A percentile compares a stretch with the other conserved stretches of the same genome.
Evolutionary conservation across 2,888 invertebrate genomes (phyloP).

Genomic region (Heteromyza rotundicornis): DNA sequence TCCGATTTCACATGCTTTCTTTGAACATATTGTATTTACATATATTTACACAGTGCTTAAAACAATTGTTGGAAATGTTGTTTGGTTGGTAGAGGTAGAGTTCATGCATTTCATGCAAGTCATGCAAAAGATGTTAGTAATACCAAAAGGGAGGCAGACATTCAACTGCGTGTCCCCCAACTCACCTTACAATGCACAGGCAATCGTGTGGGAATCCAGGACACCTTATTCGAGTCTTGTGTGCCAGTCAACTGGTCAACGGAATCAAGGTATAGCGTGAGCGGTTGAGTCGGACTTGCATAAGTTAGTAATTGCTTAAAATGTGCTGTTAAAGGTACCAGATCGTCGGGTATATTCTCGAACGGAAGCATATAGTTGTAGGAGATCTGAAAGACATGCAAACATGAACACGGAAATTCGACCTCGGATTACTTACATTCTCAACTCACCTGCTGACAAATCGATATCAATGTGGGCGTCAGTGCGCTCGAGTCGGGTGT

Average conservation of each 20-base stretch:
- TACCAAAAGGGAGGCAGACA: background rate
- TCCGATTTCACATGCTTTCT: constrained; percentile 25
- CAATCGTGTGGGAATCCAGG: constrained; percentile 92
- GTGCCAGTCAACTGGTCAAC: constrained; percentile 96
- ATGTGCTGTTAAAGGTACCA: constrained; percentile 93
- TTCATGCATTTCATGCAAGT: background rate
- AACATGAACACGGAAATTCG: background rate
- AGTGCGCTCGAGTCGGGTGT: constrained; percentile 96
- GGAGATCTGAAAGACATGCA: constrained; percentile 69
- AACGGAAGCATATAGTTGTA: constrained; percentile 91
- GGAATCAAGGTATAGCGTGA: constrained; percentile 92
- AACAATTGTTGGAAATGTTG: background rate
- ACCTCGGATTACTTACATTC: constrained; percentile 5
- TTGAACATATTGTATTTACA: constrained; percentile 1
- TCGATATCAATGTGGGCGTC: constrained; percentile 91
- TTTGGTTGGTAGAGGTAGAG: background rate
- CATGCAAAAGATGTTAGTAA: background rate
- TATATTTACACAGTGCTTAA: background rate
- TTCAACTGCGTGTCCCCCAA: constrained; percentile 11
- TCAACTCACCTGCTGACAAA: constrained; percentile 84
- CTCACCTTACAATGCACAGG: constrained; percentile 86
- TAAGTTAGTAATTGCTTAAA: constrained; percentile 91
- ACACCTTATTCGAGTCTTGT: constrained; percentile 92
- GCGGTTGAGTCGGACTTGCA: constrained; percentile 81
- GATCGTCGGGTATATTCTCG: constrained; percentile 93